Evolutionary conservation across 2,113 vertebrate species (phyloP).

Genomic region (Perca fluviatilis): DNA sequence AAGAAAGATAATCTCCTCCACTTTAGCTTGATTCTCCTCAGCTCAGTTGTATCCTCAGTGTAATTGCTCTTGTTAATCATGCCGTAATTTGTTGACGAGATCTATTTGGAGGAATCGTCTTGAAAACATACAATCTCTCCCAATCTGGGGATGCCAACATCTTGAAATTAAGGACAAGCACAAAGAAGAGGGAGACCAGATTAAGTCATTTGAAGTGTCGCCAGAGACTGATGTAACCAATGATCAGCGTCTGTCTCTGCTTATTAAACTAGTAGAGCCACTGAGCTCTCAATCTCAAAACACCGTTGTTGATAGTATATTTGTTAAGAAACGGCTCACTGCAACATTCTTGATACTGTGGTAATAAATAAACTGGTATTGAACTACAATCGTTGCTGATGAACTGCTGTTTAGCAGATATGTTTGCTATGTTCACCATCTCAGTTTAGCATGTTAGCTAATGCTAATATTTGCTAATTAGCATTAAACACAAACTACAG

Average conservation of each 20-base stretch:
- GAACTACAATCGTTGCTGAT: not conserved
- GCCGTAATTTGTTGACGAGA: conserved; percentile 82
- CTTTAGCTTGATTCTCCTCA: conserved; percentile 68
- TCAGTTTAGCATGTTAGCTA: no score
- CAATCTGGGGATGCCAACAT: conserved; percentile 61
- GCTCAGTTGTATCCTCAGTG: conserved; percentile 61
- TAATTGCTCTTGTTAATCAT: conserved; percentile 84
- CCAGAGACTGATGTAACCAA: conserved; percentile 33
- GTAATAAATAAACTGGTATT: not conserved
- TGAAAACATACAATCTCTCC: conserved; percentile 69
- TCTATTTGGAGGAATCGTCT: conserved; percentile 68
- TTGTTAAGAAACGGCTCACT: not conserved
- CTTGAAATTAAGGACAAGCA: conserved; percentile 63
- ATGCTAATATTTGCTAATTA: no score
- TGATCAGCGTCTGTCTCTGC: conserved; percentile 18
- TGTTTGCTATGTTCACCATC: no score
- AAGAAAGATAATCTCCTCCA: conserved; percentile 79
- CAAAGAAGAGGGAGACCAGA: conserved; percentile 62
- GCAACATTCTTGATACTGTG: not conserved
- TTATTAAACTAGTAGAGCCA: conserved; percentile 26
- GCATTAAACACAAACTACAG: no score
- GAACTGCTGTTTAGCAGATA: not conserved
- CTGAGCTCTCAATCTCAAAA: not conserved
- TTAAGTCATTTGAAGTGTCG: conserved; percentile 61
- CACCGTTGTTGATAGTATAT: not conserved